Base-by-base conservation (phyloP, 2,888 invertebrate species). In the Eretmocerus hayati region DNA sequence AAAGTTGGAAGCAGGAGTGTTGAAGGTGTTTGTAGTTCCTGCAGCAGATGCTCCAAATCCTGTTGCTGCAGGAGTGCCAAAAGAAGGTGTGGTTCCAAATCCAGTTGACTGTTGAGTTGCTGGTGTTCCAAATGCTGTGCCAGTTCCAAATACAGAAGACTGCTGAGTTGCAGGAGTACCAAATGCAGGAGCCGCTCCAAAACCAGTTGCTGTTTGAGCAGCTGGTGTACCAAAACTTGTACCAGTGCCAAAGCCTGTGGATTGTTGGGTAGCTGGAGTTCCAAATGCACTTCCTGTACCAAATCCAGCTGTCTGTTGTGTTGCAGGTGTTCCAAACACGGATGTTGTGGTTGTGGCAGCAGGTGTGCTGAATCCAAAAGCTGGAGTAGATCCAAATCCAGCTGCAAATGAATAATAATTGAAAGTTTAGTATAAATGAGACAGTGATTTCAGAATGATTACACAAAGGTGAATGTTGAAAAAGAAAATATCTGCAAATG, bases 301-400 rank as follows among this genome's bases (percentile, higher is more conserved):
- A 67, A 81, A 81, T 57, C 57, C 68, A 37, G 63, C 60, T 51
- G 56, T 58, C 50, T 59, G 70, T 8, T 62, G 66, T 15, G 54
- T 31, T 72, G 58, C 42, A 13, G 67, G 65, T 8, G 71, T 59
- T 4, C 77, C 77, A 54, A 79, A 79, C 0, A 67, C 57, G n/a
- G 63, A 60, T 1, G 81, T 66, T 16, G 77, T 74, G 1, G 81
- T 72, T 5, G 78, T 72, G 13, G 78, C 62, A 8, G 74, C 62
- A 8, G 74, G 64, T 19, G 71, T 63, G 16, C 66, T 71, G 53
- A 75, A 75, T 23, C 73, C 72, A 31, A 72, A 72, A 4, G 65
- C 62, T 5, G 65, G 61, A 5, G 51, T 13, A 32, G 72, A 63
- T 21, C 74, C 74, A 57, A 77, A 77, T 22, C 72, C 75, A 50